Base-by-base conservation (phyloP, 2,888 invertebrate species). In the Shargacucullia verbasci region DNA sequence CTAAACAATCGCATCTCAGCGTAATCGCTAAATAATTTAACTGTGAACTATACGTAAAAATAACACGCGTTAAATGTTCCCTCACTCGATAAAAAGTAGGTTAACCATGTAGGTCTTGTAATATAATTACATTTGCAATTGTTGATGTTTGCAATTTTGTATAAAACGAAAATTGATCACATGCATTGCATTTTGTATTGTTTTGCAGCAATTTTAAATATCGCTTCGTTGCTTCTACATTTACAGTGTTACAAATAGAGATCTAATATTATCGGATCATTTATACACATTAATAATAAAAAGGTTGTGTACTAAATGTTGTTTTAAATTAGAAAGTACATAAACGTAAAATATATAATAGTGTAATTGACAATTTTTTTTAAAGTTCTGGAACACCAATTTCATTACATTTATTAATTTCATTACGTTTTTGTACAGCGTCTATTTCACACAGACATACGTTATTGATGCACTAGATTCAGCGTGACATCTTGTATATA, bases 291-390 rank as follows among this genome's bases (percentile, higher is more conserved):
- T 49, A 64, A 53, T 46, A 67, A 49, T 58, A 54, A 59, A 52
- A 68, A 59, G 59, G 68, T 67, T 71, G 67, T 70, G 63, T 65
- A 65, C 40, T 55, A 15, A 50, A 40, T 57, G 46, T 52, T 45
- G 47, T 57, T 48, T n/a, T 67, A 63, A 57, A 59, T 59, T 53
- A 41, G 53, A 34, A 59, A 35, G 25, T 44, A 44, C 35, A 34
- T 33, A 29, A 41, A 39, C 41, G 34, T 41, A 52, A 29, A 44
- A 47, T 34, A 44, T 52, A 33, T 41, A 8, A 27, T 35, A 55
- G 41, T 45, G 49, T 50, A 55, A 13, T 56, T 56, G 46, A 41
- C 55, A 12, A 58, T 37, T 58, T 58, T 8, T 29, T 41, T 29
- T 20, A 20, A 20, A 20, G 20, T 4, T 20, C 20, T 2, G 20